phyloP scores from a whole-genome alignment of 2,797 vertebrate genomes.

The Simalia tracyae region DNA sequence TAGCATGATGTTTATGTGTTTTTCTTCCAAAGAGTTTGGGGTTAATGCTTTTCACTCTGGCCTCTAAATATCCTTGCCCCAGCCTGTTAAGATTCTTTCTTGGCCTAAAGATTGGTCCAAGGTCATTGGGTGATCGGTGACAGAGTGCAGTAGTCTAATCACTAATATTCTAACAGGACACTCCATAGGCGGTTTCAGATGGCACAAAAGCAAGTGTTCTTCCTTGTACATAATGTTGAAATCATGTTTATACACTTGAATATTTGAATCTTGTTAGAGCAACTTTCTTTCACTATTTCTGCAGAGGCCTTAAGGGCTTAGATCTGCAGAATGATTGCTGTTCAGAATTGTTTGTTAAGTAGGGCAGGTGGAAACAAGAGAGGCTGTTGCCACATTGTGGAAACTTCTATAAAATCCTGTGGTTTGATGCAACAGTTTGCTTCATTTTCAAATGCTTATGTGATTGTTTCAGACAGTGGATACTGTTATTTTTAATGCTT shows the following conservation, averaged over 20 bases:
- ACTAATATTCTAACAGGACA: neutral
- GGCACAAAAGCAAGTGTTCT: conserved; percentile 42
- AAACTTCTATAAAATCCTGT: neutral
- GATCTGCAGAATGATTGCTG: neutral
- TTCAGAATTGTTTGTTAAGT: neutral
- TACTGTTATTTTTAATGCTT: neutral
- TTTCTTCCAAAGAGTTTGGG: neutral
- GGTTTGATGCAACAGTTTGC: neutral
- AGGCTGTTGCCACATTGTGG: conserved; percentile 8
- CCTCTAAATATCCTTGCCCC: neutral
- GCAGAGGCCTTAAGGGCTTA: conserved; percentile 16
- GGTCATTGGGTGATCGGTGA: neutral
- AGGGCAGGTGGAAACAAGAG: conserved; percentile 6
- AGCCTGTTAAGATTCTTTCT: neutral
- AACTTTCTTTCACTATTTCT: conserved; percentile 48
- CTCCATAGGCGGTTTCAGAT: neutral
- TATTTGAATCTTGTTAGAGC: conserved; percentile 37
- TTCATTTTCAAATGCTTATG: neutral
- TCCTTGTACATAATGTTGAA: conserved; percentile 42
- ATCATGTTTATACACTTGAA: conserved; percentile 59
- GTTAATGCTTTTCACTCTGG: neutral
- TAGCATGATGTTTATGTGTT: neutral
- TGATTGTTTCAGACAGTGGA: neutral
- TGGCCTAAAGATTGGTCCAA: neutral
- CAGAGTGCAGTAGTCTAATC: neutral